Evolutionary conservation across 1,140 invertebrate genomes (phyloP), one percentile per base, ranked within the genome.

Genomic region (Drosophila pruinosa): DNA sequence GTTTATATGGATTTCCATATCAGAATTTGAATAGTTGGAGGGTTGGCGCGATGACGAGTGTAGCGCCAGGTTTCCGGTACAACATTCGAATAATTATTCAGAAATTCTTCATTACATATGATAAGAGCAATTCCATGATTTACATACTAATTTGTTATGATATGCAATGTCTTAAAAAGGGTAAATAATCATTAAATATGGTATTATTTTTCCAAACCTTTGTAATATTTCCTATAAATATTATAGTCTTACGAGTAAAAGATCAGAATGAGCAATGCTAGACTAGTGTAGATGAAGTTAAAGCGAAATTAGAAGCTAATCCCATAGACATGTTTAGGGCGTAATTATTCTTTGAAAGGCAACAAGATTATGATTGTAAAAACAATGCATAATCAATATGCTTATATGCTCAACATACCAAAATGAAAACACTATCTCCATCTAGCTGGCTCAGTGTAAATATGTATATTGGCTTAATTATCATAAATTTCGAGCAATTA

Each of bases 401-500:
- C 73, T 53, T 78, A 71, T 72, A 52, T 48, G 43, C 36, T 69
- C 54, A 38, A 73, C 56, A 75, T 53, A 58, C 69, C 10, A 21
- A 47, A 86, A 75, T 61, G 85, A 81, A 75, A 85, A 86, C 78
- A 83, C 59, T 72, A 38, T 21, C 57, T 17, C 26, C 45, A 22
- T 28, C 7, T 19, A 34, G 7, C 21, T 2, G 6, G 57, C 36
- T 31, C 14, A 75, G 54, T 74, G 80, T 77, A 85, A 85, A 85
- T 85, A 86, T 85, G 81, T 79, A 81, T 72, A 85, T 85, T 85
- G 81, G 81, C 81, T 85, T 85, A 85, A 85, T 85, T 85, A 85
- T 85, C 81, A 86, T 85, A 77, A 85, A 85, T 85, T 85, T 85
- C 53, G 75, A 86, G 81, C 81, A 85, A 85, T 85, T 85, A 85